phyloP scores from a whole-genome alignment of 2,888 invertebrate species.

The Muschampia plurimacula region DNA sequence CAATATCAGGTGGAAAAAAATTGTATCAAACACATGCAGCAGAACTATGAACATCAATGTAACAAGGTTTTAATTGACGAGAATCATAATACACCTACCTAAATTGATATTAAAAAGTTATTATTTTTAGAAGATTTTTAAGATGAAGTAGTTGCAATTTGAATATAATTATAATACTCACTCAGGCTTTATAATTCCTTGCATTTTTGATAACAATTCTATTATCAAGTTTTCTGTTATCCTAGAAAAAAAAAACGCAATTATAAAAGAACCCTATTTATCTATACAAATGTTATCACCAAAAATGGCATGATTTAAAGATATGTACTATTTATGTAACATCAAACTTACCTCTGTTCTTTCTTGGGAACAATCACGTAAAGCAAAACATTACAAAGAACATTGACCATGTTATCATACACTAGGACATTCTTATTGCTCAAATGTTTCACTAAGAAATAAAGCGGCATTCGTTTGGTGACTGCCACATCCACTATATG shows the following conservation, averaged over 20 bases:
- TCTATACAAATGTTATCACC: too few relatives aligned
- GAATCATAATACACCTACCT: too few relatives aligned
- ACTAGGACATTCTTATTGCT: constrained; percentile 51
- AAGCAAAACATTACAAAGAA: constrained; percentile 76
- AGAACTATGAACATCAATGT: too few relatives aligned
- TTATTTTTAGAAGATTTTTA: background rate
- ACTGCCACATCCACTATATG: constrained; percentile 71
- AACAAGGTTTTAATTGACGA: too few relatives aligned
- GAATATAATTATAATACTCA: constrained; percentile 48
- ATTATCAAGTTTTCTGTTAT: constrained; percentile 65
- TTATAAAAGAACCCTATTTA: background rate
- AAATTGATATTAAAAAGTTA: too few relatives aligned
- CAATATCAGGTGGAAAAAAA: too few relatives aligned
- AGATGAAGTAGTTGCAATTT: background rate
- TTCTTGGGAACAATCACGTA: constrained; percentile 80
- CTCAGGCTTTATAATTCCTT: constrained; percentile 55
- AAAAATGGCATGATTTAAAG: too few relatives aligned
- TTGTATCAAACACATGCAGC: too few relatives aligned
- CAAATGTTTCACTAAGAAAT: constrained; percentile 61
- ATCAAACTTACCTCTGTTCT: constrained; percentile 78
- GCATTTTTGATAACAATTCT: constrained; percentile 56
- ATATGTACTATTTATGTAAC: background rate
- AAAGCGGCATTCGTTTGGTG: constrained; percentile 66
- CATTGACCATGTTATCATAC: constrained; percentile 63
- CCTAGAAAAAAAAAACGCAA: constrained; percentile 49